These are phyloP conservation scores for Eolophus roseicapilla DNA, from an alignment of 2,113 vertebrate species.

Conservation along the genomic window DNA sequence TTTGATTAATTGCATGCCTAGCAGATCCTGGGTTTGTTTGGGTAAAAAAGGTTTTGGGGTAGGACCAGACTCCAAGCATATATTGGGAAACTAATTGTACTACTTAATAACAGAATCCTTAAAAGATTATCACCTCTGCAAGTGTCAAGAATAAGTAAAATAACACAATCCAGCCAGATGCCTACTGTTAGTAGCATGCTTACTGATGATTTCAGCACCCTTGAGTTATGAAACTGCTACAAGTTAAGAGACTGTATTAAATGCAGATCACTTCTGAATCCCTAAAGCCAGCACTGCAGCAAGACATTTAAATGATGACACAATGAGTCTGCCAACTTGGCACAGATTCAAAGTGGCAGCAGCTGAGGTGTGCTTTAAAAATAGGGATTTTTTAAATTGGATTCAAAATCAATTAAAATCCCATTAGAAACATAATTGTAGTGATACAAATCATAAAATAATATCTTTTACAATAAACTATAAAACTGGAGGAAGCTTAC, in stretches of 20 bases:
- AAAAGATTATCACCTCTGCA: not conserved
- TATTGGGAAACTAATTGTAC: not conserved
- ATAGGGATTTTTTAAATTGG: constrained; percentile 65
- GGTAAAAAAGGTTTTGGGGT: not conserved
- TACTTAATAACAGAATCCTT: not conserved
- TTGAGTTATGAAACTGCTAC: constrained; percentile 11
- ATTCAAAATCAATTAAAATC: constrained; percentile 80
- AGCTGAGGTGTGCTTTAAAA: constrained; percentile 74
- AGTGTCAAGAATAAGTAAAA: not conserved
- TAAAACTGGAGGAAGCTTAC: constrained; percentile 47
- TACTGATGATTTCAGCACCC: not conserved
- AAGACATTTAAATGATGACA: constrained; percentile 54
- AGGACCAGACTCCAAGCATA: not conserved
- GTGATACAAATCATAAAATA: constrained; percentile 74
- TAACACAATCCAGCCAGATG: not conserved
- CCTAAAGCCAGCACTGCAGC: constrained; percentile 26
- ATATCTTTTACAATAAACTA: constrained; percentile 72
- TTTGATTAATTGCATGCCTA: not conserved
- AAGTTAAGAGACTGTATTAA: constrained; percentile 36
- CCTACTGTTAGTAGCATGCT: not conserved
- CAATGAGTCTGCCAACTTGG: constrained; percentile 46
- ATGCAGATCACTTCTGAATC: constrained; percentile 41
- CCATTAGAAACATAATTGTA: constrained; percentile 75
- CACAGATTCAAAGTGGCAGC: constrained; percentile 51
- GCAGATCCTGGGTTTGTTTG: not conserved